Evolutionary conservation across 37 sponge, comb jelly and placozoan genomes (phyloP).

Genomic region (Chondrosia reniformis): DNA sequence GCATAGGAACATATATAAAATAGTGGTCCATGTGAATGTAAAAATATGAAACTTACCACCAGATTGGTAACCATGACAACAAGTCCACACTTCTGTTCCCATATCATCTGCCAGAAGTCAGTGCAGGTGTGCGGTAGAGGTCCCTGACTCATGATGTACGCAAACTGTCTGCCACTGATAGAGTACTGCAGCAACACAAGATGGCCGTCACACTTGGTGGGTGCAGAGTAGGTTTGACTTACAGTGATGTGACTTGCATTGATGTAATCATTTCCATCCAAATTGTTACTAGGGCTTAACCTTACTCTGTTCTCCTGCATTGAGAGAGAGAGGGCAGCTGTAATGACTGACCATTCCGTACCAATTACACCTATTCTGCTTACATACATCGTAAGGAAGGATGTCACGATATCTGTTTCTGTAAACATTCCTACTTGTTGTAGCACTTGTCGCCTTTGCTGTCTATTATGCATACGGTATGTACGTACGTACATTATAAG

Average conservation of each 20-base stretch:
- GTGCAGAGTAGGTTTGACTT: too few relatives aligned
- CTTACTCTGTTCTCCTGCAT: slow-evolving; percentile 59
- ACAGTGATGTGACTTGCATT: slow-evolving; percentile 81
- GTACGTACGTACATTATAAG: too few relatives aligned
- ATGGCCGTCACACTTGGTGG: too few relatives aligned
- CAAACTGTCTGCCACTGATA: neutral
- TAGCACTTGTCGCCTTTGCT: slow-evolving; percentile 28
- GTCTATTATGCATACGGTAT: too few relatives aligned
- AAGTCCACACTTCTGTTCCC: slow-evolving; percentile 68
- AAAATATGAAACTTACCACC: slow-evolving; percentile 59
- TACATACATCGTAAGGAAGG: slow-evolving; percentile 79
- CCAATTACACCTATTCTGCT: too few relatives aligned
- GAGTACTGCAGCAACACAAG: slow-evolving; percentile 12
- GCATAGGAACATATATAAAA: too few relatives aligned
- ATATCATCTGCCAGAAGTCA: slow-evolving; percentile 98
- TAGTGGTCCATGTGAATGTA: too few relatives aligned
- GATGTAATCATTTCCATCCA: slow-evolving; percentile 80
- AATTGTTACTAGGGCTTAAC: slow-evolving; percentile 66
- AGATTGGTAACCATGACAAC: slow-evolving; percentile 85
- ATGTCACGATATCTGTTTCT: slow-evolving; percentile 90
- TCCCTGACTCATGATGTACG: slow-evolving; percentile 77
- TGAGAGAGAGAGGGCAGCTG: neutral
- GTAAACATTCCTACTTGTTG: slow-evolving; percentile 48
- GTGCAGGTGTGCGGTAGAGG: slow-evolving; percentile 80
- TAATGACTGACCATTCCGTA: too few relatives aligned